Conservation (phyloP, 2,888 invertebrate species). For the Ernsta delagoae region DNA sequence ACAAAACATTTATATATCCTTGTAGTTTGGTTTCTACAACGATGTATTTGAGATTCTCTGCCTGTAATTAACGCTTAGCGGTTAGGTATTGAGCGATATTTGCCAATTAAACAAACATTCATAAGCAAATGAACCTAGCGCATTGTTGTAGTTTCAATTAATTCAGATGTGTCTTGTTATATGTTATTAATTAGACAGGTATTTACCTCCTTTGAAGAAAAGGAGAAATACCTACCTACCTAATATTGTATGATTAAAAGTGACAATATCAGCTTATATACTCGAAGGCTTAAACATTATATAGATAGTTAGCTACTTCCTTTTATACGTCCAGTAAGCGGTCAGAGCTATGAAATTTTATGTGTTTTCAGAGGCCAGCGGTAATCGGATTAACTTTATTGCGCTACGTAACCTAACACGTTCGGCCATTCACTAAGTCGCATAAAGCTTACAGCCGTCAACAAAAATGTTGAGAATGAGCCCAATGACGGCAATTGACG, state of each 20-base stretch:
- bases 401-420: constrained; percentile 6
- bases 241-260: not conserved
- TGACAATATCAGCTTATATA: not conserved
- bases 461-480: not conserved
- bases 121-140: not conserved
- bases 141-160: not conserved
- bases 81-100: constrained; percentile 11
- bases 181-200: no score
- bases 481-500: not conserved
- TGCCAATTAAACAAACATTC: constrained; percentile 8
- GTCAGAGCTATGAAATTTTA: constrained; percentile 19
- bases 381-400: constrained; percentile 32
- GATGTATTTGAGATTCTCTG: not conserved
- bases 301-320: no score
- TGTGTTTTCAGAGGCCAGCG: constrained; percentile 13
- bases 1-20: no score
- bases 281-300: no score
- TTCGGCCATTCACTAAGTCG: constrained; percentile 4
- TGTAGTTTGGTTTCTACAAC: no score
- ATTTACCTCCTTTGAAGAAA: no score
- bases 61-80: constrained; percentile 18
- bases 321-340: no score
- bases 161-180: no score
- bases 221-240: no score
- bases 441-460: constrained; percentile 3